A percentile compares a stretch with the other conserved stretches of the same genome.
These are phyloP conservation scores for Dolichopus griseipennis DNA, from an alignment of 2,888 invertebrate species.

Conservation along the genomic window DNA sequence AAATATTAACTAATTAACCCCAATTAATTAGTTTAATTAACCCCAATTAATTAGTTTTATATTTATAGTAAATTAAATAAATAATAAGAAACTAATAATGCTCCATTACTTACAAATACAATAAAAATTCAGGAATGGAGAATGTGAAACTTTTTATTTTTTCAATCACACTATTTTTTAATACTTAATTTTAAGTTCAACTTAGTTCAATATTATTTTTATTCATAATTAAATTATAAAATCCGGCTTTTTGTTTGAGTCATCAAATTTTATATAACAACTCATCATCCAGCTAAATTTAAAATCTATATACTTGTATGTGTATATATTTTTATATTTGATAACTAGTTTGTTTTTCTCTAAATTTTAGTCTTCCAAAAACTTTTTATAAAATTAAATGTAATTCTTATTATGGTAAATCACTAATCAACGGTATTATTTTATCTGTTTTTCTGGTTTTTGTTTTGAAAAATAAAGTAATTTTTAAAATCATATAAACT, in stretches of 20 bases:
- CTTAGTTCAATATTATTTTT: no score
- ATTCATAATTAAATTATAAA: background rate
- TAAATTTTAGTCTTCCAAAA: background rate
- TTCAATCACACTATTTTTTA: no score
- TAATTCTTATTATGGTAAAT: background rate
- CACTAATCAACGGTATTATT: slow-evolving; percentile 1
- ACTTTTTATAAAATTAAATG: background rate
- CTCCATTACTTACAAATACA: no score
- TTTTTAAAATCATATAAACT: background rate
- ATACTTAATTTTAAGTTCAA: no score
- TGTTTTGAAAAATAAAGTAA: background rate
- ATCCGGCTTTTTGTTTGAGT: background rate
- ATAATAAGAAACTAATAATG: no score
- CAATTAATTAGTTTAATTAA: no score
- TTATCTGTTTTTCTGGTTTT: background rate
- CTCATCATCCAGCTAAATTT: background rate
- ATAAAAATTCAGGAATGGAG: no score
- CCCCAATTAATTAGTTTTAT: no score
- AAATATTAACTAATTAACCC: no score
- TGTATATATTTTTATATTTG: background rate
- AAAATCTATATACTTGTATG: no score
- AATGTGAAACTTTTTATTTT: no score
- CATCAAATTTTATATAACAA: background rate
- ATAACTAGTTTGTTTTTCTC: background rate
- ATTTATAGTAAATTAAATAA: no score